phyloP scores from a whole-genome alignment of 2,113 vertebrate genomes.

The Egretta garzetta region DNA sequence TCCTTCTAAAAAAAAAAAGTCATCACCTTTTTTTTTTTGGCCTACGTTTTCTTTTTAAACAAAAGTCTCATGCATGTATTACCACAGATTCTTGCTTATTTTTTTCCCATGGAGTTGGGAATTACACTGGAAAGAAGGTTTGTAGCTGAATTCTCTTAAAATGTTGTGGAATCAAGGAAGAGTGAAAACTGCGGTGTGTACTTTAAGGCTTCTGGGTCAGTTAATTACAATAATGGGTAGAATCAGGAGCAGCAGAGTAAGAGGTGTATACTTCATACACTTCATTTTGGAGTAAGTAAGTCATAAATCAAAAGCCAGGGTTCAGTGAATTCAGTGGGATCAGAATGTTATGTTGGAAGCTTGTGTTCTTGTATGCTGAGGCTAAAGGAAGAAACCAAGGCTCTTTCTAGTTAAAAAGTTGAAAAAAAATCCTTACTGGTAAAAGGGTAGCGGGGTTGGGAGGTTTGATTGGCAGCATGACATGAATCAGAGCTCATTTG shows the following conservation, averaged over 20 bases:
- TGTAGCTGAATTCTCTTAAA: background rate
- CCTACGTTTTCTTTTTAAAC: background rate
- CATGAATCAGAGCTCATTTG: background rate
- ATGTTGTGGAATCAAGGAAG: background rate
- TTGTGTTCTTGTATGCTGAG: background rate
- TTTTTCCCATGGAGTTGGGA: background rate
- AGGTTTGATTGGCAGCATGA: background rate
- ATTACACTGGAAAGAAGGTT: background rate
- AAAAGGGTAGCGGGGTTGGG: background rate
- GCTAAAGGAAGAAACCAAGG: background rate
- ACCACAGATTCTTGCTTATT: background rate
- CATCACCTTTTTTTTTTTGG: background rate
- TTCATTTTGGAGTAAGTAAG: background rate
- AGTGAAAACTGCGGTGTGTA: background rate
- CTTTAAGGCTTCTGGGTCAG: background rate
- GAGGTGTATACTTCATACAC: background rate
- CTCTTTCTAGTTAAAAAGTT: background rate
- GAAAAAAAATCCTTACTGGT: background rate
- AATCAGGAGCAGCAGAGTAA: background rate
- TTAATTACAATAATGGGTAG: background rate
- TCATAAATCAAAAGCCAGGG: background rate
- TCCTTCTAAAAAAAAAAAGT: background rate
- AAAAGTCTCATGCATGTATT: background rate
- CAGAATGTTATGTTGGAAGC: background rate
- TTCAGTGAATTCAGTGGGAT: background rate